Evolutionary conservation across 2,113 vertebrate species (phyloP), one percentile per base, ranked within the genome.

Genomic region (Struthio camelus): DNA sequence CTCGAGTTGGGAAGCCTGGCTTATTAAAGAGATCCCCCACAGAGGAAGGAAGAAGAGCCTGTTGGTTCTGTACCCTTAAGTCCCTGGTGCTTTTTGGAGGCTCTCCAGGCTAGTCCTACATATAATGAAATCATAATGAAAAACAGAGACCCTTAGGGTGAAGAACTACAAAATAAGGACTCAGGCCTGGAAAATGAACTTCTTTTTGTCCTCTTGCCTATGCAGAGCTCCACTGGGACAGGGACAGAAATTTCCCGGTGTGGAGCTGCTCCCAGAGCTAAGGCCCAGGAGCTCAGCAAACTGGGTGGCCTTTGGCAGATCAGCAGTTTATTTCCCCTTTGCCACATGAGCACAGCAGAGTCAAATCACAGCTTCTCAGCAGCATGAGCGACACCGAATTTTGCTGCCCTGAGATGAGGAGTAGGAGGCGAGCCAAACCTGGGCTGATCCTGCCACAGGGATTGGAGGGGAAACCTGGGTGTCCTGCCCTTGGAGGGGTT

Each of bases 391-490:
- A 67, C 79, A 61, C 48, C 6, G 25, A 50, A 22, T 38, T 75
- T 32, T 81, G 78, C 78, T 56, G 22, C 38, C 28, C 38, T 11
- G 28, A 48, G 25, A 51, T 82, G 24, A 38, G 51, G 42, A 48
- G 56, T 0, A 0, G 36, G 12, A 71, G 18, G 32, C 3, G 27
- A 81, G 5, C 79, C 25, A n/a, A 75, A 24, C 34, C n/a, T 51
- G 24, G 15, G 42, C 1, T 51, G 23, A 15, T 69, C 65, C 65
- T 36, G 4, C 23, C 40, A 20, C n/a, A 17, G 51, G 50, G 16
- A 3, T 23, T 34, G 40, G 54, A 61, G 25, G 19, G 20, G 19
- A 36, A 25, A 17, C 25, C 0, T 0, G 9, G 4, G 1, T 28
- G 70, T 50, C 40, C 56, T 28, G 25, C 27, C 56, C 51, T 32